phyloP scores from a whole-genome alignment of 2,797 vertebrate genomes.

The Darevskia mixta region DNA sequence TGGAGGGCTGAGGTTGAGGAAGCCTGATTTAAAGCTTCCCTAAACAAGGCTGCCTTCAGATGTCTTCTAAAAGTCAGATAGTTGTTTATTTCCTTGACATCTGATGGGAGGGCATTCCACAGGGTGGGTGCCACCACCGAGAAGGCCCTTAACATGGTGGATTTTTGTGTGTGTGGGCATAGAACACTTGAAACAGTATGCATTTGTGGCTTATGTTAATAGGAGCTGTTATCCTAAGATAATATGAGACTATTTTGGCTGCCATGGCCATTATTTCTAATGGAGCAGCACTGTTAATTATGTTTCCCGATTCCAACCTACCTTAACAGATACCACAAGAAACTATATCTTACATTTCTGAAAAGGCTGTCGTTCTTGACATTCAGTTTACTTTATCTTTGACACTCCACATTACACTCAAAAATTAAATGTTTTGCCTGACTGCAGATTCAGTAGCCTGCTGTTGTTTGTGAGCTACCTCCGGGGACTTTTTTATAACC shows the following conservation, averaged over 20 bases:
- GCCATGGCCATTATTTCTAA: conserved; percentile 11
- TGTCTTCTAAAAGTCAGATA: too few species aligned
- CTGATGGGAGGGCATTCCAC: too few species aligned
- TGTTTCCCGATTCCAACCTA: conserved; percentile 1
- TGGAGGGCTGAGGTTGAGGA: too few species aligned
- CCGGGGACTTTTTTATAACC: neutral
- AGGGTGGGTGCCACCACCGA: too few species aligned
- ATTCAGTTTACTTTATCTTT: conserved; percentile 36
- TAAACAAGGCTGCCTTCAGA: too few species aligned
- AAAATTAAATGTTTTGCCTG: neutral
- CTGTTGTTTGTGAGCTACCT: conserved; percentile 11
- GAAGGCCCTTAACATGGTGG: neutral
- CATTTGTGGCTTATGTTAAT: conserved; percentile 11
- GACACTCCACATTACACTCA: neutral
- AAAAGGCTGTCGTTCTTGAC: conserved; percentile 14
- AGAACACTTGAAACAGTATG: neutral
- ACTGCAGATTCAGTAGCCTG: conserved; percentile 14
- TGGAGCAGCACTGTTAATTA: neutral
- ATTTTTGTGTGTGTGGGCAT: neutral
- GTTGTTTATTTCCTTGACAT: too few species aligned
- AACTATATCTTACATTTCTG: conserved; percentile 15
- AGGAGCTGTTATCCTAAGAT: conserved; percentile 12
- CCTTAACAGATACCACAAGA: neutral
- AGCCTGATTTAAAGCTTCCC: too few species aligned
- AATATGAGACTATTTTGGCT: neutral